These are phyloP conservation scores for Magallana ariakensis DNA, from an alignment of 1,140 invertebrate species.

Conservation along the genomic window DNA sequence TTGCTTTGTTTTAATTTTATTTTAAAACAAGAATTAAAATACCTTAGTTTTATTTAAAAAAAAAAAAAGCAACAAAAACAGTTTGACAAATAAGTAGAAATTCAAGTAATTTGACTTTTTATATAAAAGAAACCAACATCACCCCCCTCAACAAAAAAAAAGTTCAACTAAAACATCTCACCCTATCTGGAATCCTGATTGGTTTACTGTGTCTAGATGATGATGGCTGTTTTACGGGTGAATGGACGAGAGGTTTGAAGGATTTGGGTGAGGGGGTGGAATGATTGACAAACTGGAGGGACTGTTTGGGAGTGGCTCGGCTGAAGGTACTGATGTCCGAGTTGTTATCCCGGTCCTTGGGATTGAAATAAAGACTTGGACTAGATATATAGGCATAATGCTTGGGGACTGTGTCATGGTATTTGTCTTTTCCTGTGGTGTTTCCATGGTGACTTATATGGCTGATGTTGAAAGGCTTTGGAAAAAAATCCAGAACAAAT, in stretches of 20 bases:
- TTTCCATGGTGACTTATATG: conserved; percentile 36
- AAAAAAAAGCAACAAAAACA: not conserved
- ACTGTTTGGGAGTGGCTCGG: conserved; percentile 58
- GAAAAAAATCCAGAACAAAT: not conserved
- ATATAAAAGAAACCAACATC: too few species aligned
- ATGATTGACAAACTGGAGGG: conserved; percentile 54
- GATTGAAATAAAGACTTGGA: conserved; percentile 57
- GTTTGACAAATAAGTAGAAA: not conserved
- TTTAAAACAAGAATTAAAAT: too few species aligned
- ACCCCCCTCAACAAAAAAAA: too few species aligned
- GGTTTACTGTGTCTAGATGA: conserved; percentile 1
- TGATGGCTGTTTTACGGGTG: conserved; percentile 57
- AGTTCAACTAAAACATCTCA: not conserved
- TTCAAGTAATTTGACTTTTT: not conserved
- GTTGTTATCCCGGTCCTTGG: conserved; percentile 52
- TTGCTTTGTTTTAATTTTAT: too few species aligned
- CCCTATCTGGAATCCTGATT: conserved; percentile 7
- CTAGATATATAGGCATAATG: conserved; percentile 57
- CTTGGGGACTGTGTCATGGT: not conserved
- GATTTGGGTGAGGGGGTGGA: conserved; percentile 59
- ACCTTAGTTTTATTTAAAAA: too few species aligned
- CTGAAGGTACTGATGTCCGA: conserved; percentile 60
- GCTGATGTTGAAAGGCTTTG: conserved; percentile 19
- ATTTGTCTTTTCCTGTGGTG: conserved; percentile 10
- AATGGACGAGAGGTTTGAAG: conserved; percentile 58